Conservation (phyloP, 2,113 vertebrate species). For the Rhabdornis inornatus region DNA sequence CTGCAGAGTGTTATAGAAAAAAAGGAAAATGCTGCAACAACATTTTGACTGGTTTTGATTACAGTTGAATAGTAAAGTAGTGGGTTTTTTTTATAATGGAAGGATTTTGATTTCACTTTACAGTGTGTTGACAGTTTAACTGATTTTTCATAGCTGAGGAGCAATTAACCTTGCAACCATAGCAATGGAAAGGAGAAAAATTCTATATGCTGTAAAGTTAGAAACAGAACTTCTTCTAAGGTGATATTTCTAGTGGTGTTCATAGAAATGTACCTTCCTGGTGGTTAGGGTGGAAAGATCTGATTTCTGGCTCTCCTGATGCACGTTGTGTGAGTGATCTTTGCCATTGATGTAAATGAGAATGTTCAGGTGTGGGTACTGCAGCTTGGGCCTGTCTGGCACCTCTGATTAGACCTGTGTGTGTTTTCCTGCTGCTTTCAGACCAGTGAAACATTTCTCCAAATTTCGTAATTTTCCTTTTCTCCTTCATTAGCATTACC, state of each 20-base stretch:
- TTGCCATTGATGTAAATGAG: not conserved
- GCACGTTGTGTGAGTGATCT: accelerated
- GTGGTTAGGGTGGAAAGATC: not conserved
- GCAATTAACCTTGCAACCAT: not conserved
- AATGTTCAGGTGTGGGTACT: not conserved
- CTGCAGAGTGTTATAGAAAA: not conserved
- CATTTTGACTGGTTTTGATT: not conserved
- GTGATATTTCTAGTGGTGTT: not conserved
- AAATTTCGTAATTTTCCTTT: not conserved
- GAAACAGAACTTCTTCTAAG: not conserved
- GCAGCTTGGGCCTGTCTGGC: not conserved
- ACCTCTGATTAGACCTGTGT: accelerated
- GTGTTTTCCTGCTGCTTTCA: not conserved
- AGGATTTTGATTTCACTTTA: not conserved
- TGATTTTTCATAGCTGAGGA: not conserved
- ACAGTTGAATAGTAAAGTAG: not conserved
- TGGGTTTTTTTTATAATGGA: not conserved
- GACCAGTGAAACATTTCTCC: not conserved
- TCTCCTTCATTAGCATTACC: not conserved
- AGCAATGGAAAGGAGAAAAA: not conserved
- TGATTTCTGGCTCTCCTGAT: not conserved
- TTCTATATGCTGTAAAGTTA: not conserved
- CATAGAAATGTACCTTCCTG: not conserved
- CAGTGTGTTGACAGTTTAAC: not conserved
- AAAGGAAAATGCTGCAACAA: not conserved